Base-by-base conservation (phyloP, 2,888 invertebrate species). In the Trissoscelio sp. region DNA sequence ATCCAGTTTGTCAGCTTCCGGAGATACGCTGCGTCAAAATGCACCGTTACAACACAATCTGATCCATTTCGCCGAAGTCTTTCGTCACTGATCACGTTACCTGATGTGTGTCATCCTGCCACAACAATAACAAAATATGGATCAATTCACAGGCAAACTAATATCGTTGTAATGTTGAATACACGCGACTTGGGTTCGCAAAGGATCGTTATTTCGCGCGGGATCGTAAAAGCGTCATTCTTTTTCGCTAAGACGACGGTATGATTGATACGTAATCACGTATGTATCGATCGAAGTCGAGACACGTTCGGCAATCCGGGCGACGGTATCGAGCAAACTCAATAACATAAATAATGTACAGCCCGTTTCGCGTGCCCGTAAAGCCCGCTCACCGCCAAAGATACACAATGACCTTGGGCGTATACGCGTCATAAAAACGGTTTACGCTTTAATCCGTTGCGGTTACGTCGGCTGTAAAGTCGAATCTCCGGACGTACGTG, bases 391-490 rank as follows among this genome's bases (percentile, higher is more conserved):
- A 70, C 39, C 55, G 55, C 62, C 81, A 66, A 81, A 81, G 81
- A 81, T 77, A 69, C 77, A 62, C 78, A 81, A 84, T 83, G 83
- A 83, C 79, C 75, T 75, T 62, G 67, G 74, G 70, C 77, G 58
- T 79, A 77, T 69, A 77, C 58, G 81, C 75, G 77, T 78, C 83
- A 78, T 83, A 83, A 83, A 83, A 81, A 70, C 66, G 75, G 75
- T 79, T 83, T 81, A 81, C 79, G 79, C 72, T 66, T 78, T 79
- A 81, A 83, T 79, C 81, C 79, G 75, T 62, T 51, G 81, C 67
- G 66, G 81, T 81, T 79, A 81, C 67, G 75, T 70, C 16, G 75
- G 81, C 58, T 81, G 83, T 78, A 81, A 81, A 81, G 67, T 64
- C 67, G 69, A 69, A 64, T 81, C 62, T 74, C 74, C 62, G 62